phyloP scores from a whole-genome alignment of 1,140 invertebrate genomes.

The Cotesia glomerata region DNA sequence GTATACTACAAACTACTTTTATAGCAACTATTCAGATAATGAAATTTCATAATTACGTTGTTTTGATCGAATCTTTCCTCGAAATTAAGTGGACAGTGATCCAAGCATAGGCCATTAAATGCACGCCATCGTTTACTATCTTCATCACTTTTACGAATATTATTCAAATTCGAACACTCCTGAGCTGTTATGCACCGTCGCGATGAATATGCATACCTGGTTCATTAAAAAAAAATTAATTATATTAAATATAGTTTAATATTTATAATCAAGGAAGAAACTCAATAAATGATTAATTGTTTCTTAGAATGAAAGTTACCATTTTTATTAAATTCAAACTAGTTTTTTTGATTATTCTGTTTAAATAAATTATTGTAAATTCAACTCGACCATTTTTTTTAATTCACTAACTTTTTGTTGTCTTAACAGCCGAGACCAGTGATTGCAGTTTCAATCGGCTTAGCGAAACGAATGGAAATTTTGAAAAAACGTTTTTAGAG shows the following conservation, averaged over 20 bases:
- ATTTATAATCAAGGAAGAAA: background rate
- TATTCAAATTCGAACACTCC: slow-evolving; percentile 58
- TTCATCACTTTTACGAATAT: slow-evolving; percentile 27
- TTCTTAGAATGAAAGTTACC: too few relatives aligned
- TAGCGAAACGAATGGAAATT: too few relatives aligned
- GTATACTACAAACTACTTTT: too few relatives aligned
- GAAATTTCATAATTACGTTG: slow-evolving; percentile 35
- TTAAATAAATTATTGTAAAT: too few relatives aligned
- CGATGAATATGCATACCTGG: slow-evolving; percentile 56
- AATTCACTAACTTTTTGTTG: too few relatives aligned
- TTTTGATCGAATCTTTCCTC: slow-evolving; percentile 46
- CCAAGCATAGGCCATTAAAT: slow-evolving; percentile 61
- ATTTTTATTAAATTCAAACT: too few relatives aligned
- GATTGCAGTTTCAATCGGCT: too few relatives aligned
- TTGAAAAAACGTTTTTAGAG: too few relatives aligned
- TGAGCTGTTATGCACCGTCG: slow-evolving; percentile 66
- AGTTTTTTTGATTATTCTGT: too few relatives aligned
- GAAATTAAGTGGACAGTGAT: slow-evolving; percentile 66
- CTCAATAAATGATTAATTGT: background rate
- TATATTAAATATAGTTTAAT: slow-evolving; percentile 11
- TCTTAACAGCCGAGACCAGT: too few relatives aligned
- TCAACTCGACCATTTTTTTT: too few relatives aligned
- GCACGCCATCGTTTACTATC: slow-evolving; percentile 48
- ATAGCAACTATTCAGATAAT: background rate
- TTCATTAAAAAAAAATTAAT: slow-evolving; percentile 7